Evolutionary conservation across 2,888 invertebrate species (phyloP), one percentile per base, ranked within the genome.

Genomic region (Cephus spinipes): DNA sequence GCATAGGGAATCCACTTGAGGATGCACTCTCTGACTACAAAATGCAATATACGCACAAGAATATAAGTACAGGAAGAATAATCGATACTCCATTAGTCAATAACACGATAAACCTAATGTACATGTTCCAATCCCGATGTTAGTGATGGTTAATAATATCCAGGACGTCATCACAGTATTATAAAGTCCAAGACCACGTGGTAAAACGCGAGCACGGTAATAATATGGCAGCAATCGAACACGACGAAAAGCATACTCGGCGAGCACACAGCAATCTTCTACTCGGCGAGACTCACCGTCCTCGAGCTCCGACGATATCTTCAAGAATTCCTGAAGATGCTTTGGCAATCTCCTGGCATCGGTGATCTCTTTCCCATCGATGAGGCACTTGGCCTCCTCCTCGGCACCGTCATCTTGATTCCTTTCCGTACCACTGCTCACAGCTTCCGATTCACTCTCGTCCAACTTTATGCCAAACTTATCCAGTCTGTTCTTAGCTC

Each of bases 291-390:
- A 93, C 92, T 93, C 93, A 92, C 93, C 93, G 85, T 93, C 93
- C 71, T 33, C 71, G 83, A 93, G 93, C 82, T 92, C 92, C 68
- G 92, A 91, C 69, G 94, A 93, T 85, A 95, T 94, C 88, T 93
- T 94, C 85, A 96, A 94, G 89, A 97, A 96, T 87, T 97, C 97
- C 88, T 95, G 95, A 87, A 97, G 93, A 91, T 97, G 97, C 86
- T 93, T 95, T 9, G 97, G 97, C 80, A 97, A 92, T 81, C 94
- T 94, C 77, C 93, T 93, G 73, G 94, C 92, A 86, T 94, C 94
- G 79, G 93, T 94, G 87, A 93, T 94, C 93, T 91, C 93, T 87
- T 86, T 93, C 89, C 95, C 95, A 88, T 96, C 95, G 73, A 96
- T 94, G 77, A 96, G 93, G 82, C 89, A 89, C 91, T 93, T 95